Evolutionary conservation across 2,888 invertebrate genomes (phyloP), one percentile per base, ranked within the genome.

Genomic region (Paralinhomoeus sp.): DNA sequence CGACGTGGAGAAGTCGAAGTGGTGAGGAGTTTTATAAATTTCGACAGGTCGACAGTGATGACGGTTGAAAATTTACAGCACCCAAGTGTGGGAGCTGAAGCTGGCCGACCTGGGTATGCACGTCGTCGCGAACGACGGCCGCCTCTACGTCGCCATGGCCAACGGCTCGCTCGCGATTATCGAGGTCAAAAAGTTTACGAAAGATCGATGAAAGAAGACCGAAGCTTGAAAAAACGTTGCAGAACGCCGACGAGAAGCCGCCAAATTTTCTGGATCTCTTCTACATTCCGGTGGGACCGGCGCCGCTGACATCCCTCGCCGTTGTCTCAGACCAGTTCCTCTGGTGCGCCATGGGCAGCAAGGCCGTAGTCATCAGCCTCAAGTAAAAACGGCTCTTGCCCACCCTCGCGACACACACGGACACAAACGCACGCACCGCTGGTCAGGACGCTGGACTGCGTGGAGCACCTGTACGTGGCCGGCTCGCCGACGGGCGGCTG

Each of bases 81-180:
- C 54, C n/a, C 47, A 52, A 42, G 45, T 64, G n/a, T 69, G 69
- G 69, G 60, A 65, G 46, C 53, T 66, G 35, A 60, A 62, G 40
- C 56, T 70, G 12, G 64, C 66, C 48, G 69, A 69, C 50, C 64
- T 66, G 2, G 64, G 67, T 1, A 52, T 69, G 43, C 61, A 63
- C 38, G 51, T 70, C 33, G 57, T 63, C 41, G 60, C 58, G 46
- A 3, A 56, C 45, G 57, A 61, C 20, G 56, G 58, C 24, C 56
- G 64, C 37, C 58, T 69, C 12, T 68, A 67, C 50, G 65, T 65
- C 23, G 68, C 64, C 2, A 54, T 71, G 22, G 68, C 67, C 18
- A 68, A 70, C 53, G 70, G 70, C 13, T 67, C 67, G 0, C 51
- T 71, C 13, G 68, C 69, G 15, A 64, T 70, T 3, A 54, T 69